Percentiles rank a stretch among this genome's conserved stretches.
These are phyloP conservation scores for Sciurus carolinensis DNA, from an alignment of 2,797 vertebrate species.

Conservation along the genomic window DNA sequence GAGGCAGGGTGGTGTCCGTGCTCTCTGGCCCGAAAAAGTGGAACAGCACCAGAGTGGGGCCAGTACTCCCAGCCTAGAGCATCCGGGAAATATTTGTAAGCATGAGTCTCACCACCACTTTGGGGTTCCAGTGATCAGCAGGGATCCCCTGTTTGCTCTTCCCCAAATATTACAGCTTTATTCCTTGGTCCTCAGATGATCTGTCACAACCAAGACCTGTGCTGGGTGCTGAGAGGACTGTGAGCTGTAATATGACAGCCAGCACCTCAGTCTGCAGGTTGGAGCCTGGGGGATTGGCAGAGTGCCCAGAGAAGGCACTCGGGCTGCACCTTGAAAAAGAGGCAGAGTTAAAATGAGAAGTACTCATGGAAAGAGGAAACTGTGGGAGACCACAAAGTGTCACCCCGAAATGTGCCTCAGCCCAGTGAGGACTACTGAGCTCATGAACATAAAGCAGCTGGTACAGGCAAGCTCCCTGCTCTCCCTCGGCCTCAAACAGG, in stretches of 20 bases:
- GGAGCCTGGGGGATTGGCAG: not conserved
- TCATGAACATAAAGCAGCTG: too few species aligned
- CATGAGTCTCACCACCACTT: not conserved
- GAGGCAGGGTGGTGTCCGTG: not conserved
- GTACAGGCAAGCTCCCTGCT: too few species aligned
- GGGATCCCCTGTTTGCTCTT: not conserved
- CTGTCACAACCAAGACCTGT: not conserved
- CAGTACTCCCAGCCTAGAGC: rapidly evolving
- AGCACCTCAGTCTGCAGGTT: too few species aligned
- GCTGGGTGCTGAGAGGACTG: not conserved
- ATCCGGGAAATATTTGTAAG: not conserved
- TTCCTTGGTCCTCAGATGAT: not conserved
- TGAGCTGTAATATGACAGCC: too few species aligned
- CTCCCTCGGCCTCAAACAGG: not conserved
- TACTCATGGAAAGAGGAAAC: not conserved
- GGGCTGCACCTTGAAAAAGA: not conserved
- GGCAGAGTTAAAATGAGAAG: not conserved
- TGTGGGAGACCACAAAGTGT: not conserved
- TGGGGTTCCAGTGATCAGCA: not conserved
- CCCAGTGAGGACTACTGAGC: too few species aligned
- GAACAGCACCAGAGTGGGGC: not conserved
- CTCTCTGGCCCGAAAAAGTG: not conserved
- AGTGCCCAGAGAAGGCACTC: not conserved
- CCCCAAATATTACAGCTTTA: not conserved
- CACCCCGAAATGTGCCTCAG: not conserved